A percentile compares a stretch with the other conserved stretches of the same genome.
phyloP scores from a whole-genome alignment of 2,797 vertebrate species.

The Falco cherrug region DNA sequence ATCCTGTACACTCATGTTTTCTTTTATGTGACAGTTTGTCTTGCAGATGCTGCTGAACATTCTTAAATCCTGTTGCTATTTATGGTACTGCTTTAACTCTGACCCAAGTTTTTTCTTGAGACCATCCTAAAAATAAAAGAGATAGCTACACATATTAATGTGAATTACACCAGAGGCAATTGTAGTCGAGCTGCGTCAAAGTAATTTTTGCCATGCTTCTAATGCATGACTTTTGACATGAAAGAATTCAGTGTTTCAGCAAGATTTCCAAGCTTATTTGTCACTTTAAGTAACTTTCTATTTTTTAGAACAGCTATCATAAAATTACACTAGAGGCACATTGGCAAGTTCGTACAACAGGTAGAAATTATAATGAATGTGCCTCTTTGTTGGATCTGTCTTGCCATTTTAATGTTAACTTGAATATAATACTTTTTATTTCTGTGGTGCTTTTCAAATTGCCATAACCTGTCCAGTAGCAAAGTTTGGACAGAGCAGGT shows the following conservation, averaged over 20 bases:
- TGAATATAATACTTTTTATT: neutral
- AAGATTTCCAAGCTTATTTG: neutral
- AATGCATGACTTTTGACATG: neutral
- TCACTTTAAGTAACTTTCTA: neutral
- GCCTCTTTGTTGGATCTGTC: neutral
- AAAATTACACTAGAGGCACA: neutral
- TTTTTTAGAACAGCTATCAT: neutral
- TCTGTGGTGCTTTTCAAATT: neutral
- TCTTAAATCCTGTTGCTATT: constrained; percentile 70
- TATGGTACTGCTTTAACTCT: constrained; percentile 58
- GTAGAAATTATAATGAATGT: neutral
- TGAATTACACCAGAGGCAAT: constrained; percentile 50
- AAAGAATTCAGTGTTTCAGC: neutral
- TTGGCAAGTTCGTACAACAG: neutral
- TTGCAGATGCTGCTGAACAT: constrained; percentile 50
- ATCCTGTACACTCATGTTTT: neutral
- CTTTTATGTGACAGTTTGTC: constrained; percentile 30
- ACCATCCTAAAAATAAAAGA: constrained; percentile 69
- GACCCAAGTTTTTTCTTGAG: constrained; percentile 60
- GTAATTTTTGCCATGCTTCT: neutral
- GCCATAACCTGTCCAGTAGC: neutral
- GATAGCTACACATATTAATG: constrained; percentile 43
- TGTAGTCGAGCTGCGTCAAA: constrained; percentile 13
- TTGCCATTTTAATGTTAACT: neutral
- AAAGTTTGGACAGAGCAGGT: neutral